A percentile compares a stretch with the other conserved stretches of the same genome.
These are phyloP conservation scores for Tanytarsus gracilentus DNA, from an alignment of 2,888 invertebrate species.

Conservation along the genomic window DNA sequence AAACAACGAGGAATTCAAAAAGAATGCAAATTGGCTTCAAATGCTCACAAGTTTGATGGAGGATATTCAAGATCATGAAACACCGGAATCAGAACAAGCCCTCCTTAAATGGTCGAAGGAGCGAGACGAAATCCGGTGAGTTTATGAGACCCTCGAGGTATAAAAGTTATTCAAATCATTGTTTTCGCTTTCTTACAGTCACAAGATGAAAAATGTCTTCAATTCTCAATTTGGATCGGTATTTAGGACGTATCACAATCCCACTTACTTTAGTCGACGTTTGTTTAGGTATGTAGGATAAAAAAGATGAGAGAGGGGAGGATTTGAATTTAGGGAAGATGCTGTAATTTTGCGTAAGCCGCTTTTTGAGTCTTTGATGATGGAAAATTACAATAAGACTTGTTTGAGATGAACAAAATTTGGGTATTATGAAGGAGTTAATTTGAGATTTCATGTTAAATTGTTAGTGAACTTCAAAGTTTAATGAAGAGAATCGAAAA, in stretches of 20 bases:
- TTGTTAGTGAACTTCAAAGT: no score
- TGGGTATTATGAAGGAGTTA: no score
- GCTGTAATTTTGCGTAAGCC: no score
- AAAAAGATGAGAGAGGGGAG: neutral
- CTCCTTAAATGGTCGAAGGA: constrained; percentile 72
- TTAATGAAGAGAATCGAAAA: no score
- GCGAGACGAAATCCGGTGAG: constrained; percentile 59
- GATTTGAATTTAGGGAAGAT: no score
- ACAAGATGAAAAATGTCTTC: constrained; percentile 81
- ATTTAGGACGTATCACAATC: constrained; percentile 95
- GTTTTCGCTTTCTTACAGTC: constrained; percentile 46
- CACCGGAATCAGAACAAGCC: constrained; percentile 55
- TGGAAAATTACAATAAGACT: no score
- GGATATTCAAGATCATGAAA: constrained; percentile 73
- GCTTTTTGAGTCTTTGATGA: no score
- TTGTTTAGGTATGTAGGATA: constrained; percentile 19
- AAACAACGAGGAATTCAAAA: constrained; percentile 73
- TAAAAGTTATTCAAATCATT: constrained; percentile 6
- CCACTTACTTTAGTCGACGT: constrained; percentile 38
- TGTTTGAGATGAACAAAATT: no score
- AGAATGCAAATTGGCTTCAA: constrained; percentile 83
- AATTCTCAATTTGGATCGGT: constrained; percentile 95
- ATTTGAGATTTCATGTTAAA: neutral
- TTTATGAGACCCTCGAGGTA: neutral
- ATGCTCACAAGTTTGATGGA: constrained; percentile 85